Percentiles rank a stretch among this genome's conserved stretches.
These are phyloP conservation scores for Troides aeacus DNA, from an alignment of 2,888 invertebrate species.

Conservation along the genomic window DNA sequence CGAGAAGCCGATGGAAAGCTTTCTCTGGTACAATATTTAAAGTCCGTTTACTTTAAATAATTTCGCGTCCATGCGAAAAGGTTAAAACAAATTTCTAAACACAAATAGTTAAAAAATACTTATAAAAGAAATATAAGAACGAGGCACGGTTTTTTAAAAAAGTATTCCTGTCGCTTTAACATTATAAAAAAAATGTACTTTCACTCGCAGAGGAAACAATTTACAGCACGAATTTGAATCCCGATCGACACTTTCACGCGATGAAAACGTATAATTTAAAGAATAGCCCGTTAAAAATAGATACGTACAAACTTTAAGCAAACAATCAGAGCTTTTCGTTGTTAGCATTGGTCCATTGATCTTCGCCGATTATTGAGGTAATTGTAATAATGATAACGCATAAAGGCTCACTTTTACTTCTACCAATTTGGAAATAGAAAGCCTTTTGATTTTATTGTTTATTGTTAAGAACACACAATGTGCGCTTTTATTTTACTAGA, in stretches of 20 bases:
- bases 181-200: constrained; percentile 45
- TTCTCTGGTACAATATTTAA: constrained; percentile 60
- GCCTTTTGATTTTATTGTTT: constrained; percentile 51
- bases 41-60: constrained; percentile 32
- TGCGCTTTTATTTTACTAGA: constrained; percentile 37
- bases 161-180: constrained; percentile 23
- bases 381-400: constrained; percentile 61
- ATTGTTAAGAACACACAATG: constrained; percentile 53
- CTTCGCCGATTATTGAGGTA: constrained; percentile 50
- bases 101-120: neutral
- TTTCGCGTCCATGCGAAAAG: neutral
- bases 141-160: constrained; percentile 21
- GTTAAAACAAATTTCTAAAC: neutral
- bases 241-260: constrained; percentile 63
- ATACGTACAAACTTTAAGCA: constrained; percentile 56
- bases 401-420: constrained; percentile 58
- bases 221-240: constrained; percentile 55
- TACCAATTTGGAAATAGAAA: constrained; percentile 56
- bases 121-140: constrained; percentile 22
- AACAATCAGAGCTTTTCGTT: constrained; percentile 56
- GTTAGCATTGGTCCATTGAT: constrained; percentile 53
- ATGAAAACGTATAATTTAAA: constrained; percentile 67
- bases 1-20: constrained; percentile 48
- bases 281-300: constrained; percentile 57
- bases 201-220: constrained; percentile 60